Percentiles rank a stretch among this genome's conserved stretches.
These are phyloP conservation scores for Coelopa frigida DNA, from an alignment of 1,140 invertebrate genomes.

Conservation along the genomic window DNA sequence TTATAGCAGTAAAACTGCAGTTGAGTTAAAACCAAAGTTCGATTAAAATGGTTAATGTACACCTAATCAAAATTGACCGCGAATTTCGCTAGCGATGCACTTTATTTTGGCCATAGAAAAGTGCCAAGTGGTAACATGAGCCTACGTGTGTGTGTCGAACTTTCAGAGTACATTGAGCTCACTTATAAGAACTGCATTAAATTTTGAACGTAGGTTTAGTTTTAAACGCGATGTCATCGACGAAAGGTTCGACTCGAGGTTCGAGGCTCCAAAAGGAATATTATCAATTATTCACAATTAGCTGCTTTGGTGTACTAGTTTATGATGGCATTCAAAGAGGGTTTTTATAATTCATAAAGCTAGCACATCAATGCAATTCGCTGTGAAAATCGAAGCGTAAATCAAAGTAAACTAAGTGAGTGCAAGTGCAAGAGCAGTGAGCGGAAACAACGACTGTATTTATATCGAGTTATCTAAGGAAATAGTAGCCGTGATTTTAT, in stretches of 20 bases:
- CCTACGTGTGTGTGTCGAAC: neutral
- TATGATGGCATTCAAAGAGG: conserved; percentile 44
- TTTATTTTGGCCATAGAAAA: no score
- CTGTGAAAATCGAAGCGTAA: conserved; percentile 13
- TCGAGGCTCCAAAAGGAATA: no score
- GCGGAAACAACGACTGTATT: conserved; percentile 15
- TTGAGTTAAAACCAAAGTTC: no score
- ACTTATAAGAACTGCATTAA: conserved; percentile 6
- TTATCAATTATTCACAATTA: conserved; percentile 14
- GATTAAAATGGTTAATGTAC: no score
- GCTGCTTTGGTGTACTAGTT: conserved; percentile 58
- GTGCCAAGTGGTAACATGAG: conserved; percentile 7
- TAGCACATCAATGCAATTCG: conserved; percentile 50
- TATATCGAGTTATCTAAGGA: conserved; percentile 46
- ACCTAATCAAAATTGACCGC: no score
- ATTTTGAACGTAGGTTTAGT: neutral
- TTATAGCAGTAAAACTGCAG: no score
- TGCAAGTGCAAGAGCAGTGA: conserved; percentile 27
- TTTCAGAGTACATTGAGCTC: conserved; percentile 2
- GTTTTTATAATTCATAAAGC: conserved; percentile 53
- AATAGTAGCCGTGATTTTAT: conserved; percentile 46
- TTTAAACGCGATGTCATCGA: neutral
- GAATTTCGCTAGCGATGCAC: no score
- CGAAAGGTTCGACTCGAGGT: neutral
- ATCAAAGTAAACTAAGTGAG: conserved; percentile 2